Conservation (phyloP, 2,888 invertebrate genomes). For the Eupithecia subumbrata region DNA sequence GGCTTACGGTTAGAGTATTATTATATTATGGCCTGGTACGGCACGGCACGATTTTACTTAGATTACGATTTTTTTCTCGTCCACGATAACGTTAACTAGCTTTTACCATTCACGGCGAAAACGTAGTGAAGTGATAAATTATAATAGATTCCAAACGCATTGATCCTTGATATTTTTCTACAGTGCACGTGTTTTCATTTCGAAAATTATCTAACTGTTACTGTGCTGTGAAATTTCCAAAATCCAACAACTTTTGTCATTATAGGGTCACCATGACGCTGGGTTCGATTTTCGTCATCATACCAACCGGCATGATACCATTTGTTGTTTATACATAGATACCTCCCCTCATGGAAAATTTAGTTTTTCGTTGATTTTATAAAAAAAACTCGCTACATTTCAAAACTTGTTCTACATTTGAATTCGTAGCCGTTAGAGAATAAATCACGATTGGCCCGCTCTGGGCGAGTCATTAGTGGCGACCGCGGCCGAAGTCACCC, state of each 20-base stretch:
- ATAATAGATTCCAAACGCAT: no score
- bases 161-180: no score
- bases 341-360: no score
- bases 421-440: conserved; percentile 63
- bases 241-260: neutral
- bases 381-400: conserved; percentile 17
- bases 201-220: neutral
- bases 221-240: neutral
- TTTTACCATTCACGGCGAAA: neutral
- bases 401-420: conserved; percentile 47
- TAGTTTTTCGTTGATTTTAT: neutral
- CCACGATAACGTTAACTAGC: neutral
- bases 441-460: conserved; percentile 74
- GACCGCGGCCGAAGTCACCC: conserved; percentile 63
- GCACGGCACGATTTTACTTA: no score
- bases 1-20: no score
- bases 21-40: no score
- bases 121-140: neutral
- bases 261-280: neutral
- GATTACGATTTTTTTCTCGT: neutral
- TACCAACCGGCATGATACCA: neutral
- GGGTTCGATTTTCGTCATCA: neutral
- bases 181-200: no score
- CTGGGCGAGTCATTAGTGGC: conserved; percentile 71
- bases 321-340: no score